These are phyloP conservation scores for Coryphaenoides rupestris DNA, from an alignment of 2,113 vertebrate species.

Conservation along the genomic window DNA sequence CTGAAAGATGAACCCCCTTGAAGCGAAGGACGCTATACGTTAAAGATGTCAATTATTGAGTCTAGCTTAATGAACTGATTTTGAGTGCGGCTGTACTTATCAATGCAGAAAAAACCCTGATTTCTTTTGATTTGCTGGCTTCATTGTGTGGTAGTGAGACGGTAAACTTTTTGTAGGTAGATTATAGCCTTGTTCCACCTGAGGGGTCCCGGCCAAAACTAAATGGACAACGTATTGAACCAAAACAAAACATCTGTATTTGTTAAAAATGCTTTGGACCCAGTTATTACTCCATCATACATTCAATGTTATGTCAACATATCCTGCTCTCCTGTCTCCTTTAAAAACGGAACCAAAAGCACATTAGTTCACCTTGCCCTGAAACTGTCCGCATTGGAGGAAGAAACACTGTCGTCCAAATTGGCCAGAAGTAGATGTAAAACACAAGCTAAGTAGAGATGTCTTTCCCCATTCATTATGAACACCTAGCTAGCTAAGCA, in stretches of 20 bases:
- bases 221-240: slow-evolving; percentile 7
- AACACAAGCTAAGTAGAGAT: neutral
- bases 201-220: slow-evolving; percentile 34
- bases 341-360: neutral
- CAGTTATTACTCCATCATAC: slow-evolving; percentile 29
- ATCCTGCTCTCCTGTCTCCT: slow-evolving; percentile 3
- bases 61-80: slow-evolving; percentile 36
- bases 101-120: slow-evolving; percentile 54
- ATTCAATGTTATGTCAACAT: slow-evolving; percentile 41
- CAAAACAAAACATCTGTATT: neutral
- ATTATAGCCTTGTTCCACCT: slow-evolving; percentile 35
- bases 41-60: neutral
- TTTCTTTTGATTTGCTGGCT: slow-evolving; percentile 43
- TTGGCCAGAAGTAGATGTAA: neutral
- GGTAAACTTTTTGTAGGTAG: slow-evolving; percentile 37
- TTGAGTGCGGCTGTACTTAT: slow-evolving; percentile 20
- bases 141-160: slow-evolving; percentile 35
- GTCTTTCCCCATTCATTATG: neutral
- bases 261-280: slow-evolving; percentile 12
- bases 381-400: neutral
- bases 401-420: neutral
- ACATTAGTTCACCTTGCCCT: neutral
- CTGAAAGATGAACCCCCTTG: slow-evolving; percentile 24
- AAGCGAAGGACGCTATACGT: neutral
- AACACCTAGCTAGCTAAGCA: slow-evolving; percentile 1